Evolutionary conservation across 2,797 vertebrate genomes (phyloP), one percentile per base, ranked within the genome.

Genomic region (Tarsius wallacei): DNA sequence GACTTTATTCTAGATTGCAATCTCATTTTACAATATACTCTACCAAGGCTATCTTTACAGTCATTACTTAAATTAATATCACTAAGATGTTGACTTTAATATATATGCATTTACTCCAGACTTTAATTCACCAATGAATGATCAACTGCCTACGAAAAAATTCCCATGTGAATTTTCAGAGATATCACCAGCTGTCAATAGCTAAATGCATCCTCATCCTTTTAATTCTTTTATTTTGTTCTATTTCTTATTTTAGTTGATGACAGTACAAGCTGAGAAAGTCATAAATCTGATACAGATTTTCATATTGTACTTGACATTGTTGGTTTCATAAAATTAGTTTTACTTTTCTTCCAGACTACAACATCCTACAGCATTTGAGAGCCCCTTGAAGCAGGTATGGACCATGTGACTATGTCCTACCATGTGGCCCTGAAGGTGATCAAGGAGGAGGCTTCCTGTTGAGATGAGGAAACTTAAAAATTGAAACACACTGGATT

Each of bases 101-200:
- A 87, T 83, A 47, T 28, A 33, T 17, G 2, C 5, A 71, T 49
- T 15, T 33, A 68, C 5, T 51, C 6, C 36, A 83, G 13, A 83
- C 42, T 85, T 24, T 73, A 84, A 77, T 10, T 93, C 28, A 66
- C 17, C 31, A 2, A 53, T 33, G 8, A 36, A 26, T 64, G 87
- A 87, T 66, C 16, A 87, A 74, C 78, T 78, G 17, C 28, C 22
- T 59, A 73, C 24, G 33, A 59, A 49, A 42, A 94, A 51, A 55
- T 66, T 84, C 88, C 33, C 9, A 16, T 26, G 76, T 74, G n/a
- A 9, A 63, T 74, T 66, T 96, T 90, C n/a, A 92, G 31, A 93
- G 66, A 26, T 84, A 57, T 74, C 13, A 74, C 14, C 5, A 84
- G 4, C 5, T 90, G 2, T 87, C 13, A 74, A 87, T 90, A 70